Conservation (phyloP, 2,797 vertebrate species). For the Steatocranus sp. region DNA sequence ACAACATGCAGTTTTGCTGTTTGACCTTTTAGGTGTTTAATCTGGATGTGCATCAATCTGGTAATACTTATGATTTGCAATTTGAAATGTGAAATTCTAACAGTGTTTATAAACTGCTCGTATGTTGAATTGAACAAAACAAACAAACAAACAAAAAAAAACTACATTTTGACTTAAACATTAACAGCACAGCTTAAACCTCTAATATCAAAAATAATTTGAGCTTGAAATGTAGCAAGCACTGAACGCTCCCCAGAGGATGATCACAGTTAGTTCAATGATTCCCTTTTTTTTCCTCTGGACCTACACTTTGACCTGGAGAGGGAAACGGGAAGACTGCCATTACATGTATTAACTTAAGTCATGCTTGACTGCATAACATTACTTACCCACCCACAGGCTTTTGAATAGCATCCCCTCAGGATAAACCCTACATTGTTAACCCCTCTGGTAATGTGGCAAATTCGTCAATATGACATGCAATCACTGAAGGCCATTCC, state of each 20-base stretch:
- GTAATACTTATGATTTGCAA: not conserved
- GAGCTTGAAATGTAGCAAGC: not conserved
- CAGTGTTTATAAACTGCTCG: not conserved
- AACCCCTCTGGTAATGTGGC: not conserved
- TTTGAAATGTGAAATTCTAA: not conserved
- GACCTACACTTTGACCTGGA: not conserved
- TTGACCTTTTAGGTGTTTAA: constrained; percentile 32
- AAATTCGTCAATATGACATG: not conserved
- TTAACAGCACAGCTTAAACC: not conserved
- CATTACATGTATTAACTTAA: not conserved
- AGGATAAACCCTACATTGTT: not conserved
- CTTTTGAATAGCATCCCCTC: not conserved
- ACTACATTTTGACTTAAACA: not conserved
- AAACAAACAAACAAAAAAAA: no score
- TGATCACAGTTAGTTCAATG: not conserved
- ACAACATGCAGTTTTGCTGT: constrained; percentile 27
- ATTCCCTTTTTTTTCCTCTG: not conserved
- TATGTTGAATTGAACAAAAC: not conserved
- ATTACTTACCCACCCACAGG: not conserved
- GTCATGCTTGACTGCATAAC: not conserved
- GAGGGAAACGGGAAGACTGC: not conserved
- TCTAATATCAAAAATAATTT: not conserved
- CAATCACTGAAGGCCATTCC: not conserved
- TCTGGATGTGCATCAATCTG: not conserved
- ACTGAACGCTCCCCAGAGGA: not conserved